Evolutionary conservation across 37 sponge, comb jelly and placozoan genomes (phyloP).

Genomic region (Theonella swinhoei): DNA sequence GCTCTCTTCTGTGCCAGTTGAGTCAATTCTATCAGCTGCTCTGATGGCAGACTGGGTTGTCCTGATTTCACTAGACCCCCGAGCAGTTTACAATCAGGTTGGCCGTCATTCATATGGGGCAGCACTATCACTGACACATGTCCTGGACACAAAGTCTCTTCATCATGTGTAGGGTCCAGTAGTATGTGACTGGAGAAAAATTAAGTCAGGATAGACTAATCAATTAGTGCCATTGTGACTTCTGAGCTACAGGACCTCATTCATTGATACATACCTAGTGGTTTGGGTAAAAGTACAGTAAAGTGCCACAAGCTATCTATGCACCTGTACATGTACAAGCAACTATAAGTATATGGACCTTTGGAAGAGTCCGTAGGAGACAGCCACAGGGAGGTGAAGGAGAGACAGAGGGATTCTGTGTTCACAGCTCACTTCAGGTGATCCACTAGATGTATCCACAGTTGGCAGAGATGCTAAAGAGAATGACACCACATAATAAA

Average conservation of each 20-base stretch:
- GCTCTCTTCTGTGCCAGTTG: not conserved
- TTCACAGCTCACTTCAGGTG: not conserved
- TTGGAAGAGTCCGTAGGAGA: not conserved
- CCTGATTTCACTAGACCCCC: not conserved
- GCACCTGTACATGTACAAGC: no score
- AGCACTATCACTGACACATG: constrained; percentile 13
- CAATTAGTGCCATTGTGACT: no score
- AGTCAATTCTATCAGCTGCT: not conserved
- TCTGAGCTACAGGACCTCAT: no score
- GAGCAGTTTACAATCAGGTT: not conserved
- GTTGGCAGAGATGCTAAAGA: not conserved
- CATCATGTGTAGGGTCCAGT: constrained; percentile 62
- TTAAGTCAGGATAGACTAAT: no score
- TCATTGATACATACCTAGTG: no score
- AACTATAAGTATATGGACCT: not conserved
- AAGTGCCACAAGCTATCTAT: no score
- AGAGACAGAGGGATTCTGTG: not conserved
- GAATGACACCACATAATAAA: not conserved
- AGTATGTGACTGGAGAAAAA: constrained; percentile 45
- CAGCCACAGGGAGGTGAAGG: not conserved
- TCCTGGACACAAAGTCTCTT: constrained; percentile 28
- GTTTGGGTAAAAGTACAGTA: no score
- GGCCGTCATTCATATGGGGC: not conserved
- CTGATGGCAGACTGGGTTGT: not conserved
- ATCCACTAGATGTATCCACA: not conserved